phyloP scores from a whole-genome alignment of 2,113 vertebrate species.

The Parus major region DNA sequence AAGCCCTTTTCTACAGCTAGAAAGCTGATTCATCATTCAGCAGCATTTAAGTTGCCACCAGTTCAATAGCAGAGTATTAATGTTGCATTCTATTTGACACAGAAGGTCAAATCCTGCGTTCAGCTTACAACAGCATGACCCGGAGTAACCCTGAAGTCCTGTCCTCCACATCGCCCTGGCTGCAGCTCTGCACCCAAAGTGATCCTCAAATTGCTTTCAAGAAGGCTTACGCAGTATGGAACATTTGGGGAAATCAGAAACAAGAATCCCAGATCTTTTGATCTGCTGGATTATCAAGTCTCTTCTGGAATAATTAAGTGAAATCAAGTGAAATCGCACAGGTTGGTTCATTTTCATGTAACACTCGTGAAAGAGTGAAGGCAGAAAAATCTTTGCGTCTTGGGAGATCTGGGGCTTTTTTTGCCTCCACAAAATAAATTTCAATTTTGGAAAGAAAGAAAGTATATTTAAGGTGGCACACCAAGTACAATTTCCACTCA shows the following conservation, averaged over 20 bases:
- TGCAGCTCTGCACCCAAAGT: background rate
- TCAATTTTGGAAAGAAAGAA: background rate
- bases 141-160: background rate
- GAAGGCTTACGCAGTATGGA: background rate
- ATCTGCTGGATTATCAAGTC: background rate
- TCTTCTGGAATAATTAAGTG: background rate
- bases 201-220: background rate
- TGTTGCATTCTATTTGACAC: background rate
- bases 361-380: background rate
- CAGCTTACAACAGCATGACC: background rate
- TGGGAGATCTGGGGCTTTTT: background rate
- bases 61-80: constrained; percentile 32
- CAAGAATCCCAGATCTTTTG: background rate
- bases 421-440: background rate
- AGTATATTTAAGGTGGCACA: background rate
- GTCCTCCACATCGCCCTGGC: background rate
- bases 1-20: constrained; percentile 45
- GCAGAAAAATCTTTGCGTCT: background rate
- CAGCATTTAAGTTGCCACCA: constrained; percentile 25
- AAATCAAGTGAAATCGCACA: background rate
- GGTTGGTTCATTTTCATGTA: background rate
- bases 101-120: background rate
- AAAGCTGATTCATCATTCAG: constrained; percentile 64
- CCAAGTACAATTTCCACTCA: background rate
- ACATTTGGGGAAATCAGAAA: background rate